These are phyloP conservation scores for Scalopus aquaticus DNA, from an alignment of 2,113 vertebrate genomes.

Conservation along the genomic window DNA sequence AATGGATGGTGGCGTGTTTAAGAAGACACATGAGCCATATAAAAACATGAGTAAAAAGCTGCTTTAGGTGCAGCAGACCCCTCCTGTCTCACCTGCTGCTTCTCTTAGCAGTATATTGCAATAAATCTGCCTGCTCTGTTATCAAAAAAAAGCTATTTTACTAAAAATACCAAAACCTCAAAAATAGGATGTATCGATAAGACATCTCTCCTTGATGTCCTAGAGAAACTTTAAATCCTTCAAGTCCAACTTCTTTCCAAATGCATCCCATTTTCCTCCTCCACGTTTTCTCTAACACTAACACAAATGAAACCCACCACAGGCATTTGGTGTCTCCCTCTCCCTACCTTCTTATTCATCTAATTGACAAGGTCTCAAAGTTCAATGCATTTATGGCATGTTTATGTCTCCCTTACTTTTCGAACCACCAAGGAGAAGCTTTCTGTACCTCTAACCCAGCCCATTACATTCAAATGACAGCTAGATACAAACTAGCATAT, in stretches of 20 bases:
- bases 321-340: neutral
- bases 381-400: neutral
- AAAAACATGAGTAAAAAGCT: no score
- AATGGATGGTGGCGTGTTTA: no score
- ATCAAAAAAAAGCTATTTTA: no score
- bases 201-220: neutral
- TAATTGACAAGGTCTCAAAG: neutral
- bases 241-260: neutral
- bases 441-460: neutral
- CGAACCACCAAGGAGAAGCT: neutral
- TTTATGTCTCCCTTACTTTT: neutral
- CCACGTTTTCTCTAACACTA: neutral
- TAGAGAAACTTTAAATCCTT: neutral
- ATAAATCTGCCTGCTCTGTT: no score
- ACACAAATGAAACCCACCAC: neutral
- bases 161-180: no score
- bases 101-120: no score
- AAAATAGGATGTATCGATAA: neutral
- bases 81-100: no score
- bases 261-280: neutral
- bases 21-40: no score
- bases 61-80: no score
- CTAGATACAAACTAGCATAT: neutral
- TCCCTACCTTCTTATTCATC: neutral
- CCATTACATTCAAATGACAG: neutral